Evolutionary conservation across 2,797 vertebrate species (phyloP), one percentile per base, ranked within the genome.

Genomic region (Alauda arvensis): DNA sequence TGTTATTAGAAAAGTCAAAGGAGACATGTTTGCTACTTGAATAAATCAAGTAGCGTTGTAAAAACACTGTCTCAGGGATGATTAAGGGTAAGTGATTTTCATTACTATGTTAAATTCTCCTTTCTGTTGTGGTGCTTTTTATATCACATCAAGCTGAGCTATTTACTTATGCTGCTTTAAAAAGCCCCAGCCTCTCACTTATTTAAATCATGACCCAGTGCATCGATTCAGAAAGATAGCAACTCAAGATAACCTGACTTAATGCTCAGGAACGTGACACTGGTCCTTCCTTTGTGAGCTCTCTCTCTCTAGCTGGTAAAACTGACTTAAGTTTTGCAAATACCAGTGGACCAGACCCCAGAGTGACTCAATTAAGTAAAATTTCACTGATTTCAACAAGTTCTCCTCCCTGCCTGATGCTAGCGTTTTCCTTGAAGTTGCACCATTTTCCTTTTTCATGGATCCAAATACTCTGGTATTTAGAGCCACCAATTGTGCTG

Each of bases 61-160:
- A 94, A 93, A 92, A 95, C 83, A 90, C 71, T 82, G 75, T 94
- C 91, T 90, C 68, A 71, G 69, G 75, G 42, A 93, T 94, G 88
- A 93, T 92, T 92, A 92, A 94, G 85, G 55, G 34, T 83, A 92
- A 88, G 88, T 90, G 91, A 87, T 91, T 94, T 94, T 94, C 77
- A 88, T 93, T 85, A 91, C 88, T 84, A 43, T 5, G 60, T 92
- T 93, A 95, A 92, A 53, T 91, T 91, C 80, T 90, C 26, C 77
- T 92, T 93, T 95, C 91, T 94, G 75, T 85, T 92, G 80, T 61
- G 80, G 71, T 94, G 83, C 70, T 81, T 92, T 92, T 94, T 83
- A 71, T 89, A 90, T 91, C 87, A 68, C 68, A 79, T 85, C 43
- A 77, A 83, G 53, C 70, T 70, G 81, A 91, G 60, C 60, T 89